These are phyloP conservation scores for Xestia ashworthii DNA, from an alignment of 2,888 invertebrate species.

Conservation along the genomic window DNA sequence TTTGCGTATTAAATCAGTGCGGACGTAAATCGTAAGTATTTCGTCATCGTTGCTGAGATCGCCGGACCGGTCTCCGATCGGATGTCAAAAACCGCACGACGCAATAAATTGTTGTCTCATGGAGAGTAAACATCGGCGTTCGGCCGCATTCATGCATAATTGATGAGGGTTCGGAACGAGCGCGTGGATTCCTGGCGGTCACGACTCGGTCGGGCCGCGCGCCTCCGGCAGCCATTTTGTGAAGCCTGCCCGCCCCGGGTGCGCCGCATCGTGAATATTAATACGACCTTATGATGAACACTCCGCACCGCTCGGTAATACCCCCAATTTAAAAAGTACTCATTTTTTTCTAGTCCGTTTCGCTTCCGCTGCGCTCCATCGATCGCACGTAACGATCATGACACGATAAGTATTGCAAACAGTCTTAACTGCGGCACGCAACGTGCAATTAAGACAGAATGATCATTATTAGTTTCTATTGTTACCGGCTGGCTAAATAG, in stretches of 20 bases:
- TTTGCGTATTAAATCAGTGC: slow-evolving; percentile 66
- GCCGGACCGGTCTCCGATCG: slow-evolving; percentile 80
- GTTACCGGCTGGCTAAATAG: slow-evolving; percentile 86
- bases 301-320: slow-evolving; percentile 69
- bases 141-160: slow-evolving; percentile 90
- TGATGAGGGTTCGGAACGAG: slow-evolving; percentile 88
- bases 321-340: slow-evolving; percentile 73
- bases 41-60: slow-evolving; percentile 77
- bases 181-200: slow-evolving; percentile 89
- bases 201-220: slow-evolving; percentile 84
- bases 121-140: slow-evolving; percentile 89
- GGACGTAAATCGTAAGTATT: slow-evolving; percentile 77
- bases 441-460: slow-evolving; percentile 85
- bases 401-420: slow-evolving; percentile 79
- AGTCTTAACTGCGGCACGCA: slow-evolving; percentile 79
- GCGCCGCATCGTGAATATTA: slow-evolving; percentile 85
- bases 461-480: slow-evolving; percentile 88
- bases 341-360: slow-evolving; percentile 69
- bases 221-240: slow-evolving; percentile 89
- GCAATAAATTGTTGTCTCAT: slow-evolving; percentile 89
- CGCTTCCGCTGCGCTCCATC: slow-evolving; percentile 79
- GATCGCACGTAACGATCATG: slow-evolving; percentile 79
- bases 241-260: slow-evolving; percentile 83
- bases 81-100: slow-evolving; percentile 89
- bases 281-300: slow-evolving; percentile 81